Evolutionary conservation across 2,113 vertebrate genomes (phyloP).

Genomic region (Triplophysa siluroides): DNA sequence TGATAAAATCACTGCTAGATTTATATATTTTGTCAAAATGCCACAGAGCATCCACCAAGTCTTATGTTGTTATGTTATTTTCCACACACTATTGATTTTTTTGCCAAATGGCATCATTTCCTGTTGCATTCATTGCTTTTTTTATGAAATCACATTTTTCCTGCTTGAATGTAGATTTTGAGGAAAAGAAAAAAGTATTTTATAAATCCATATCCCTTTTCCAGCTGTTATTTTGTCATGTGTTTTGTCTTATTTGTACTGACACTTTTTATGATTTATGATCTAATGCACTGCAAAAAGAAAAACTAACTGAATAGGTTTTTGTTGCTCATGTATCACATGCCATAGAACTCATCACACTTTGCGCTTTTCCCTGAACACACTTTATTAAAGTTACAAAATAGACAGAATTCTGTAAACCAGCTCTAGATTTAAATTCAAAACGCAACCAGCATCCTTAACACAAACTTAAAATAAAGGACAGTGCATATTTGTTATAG

Average conservation of each 20-base stretch:
- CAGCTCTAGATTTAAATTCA: too few relatives aligned
- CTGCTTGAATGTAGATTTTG: neutral
- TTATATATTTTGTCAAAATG: neutral
- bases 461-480: neutral
- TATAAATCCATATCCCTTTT: conserved; percentile 30
- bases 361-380: neutral
- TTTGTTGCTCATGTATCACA: neutral
- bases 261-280: neutral
- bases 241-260: conserved; percentile 22
- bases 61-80: neutral
- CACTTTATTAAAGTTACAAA: conserved; percentile 10
- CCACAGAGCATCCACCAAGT: neutral
- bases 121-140: neutral
- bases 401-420: neutral
- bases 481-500: neutral
- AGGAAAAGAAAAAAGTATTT: neutral
- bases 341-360: neutral
- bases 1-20: neutral
- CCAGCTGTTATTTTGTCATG: neutral
- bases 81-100: neutral
- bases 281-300: conserved; percentile 10
- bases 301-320: neutral
- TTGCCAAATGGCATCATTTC: neutral
- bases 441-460: neutral
- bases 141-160: neutral